phyloP scores from a whole-genome alignment of 2,113 vertebrate genomes.

The Pituophis catenifer region DNA sequence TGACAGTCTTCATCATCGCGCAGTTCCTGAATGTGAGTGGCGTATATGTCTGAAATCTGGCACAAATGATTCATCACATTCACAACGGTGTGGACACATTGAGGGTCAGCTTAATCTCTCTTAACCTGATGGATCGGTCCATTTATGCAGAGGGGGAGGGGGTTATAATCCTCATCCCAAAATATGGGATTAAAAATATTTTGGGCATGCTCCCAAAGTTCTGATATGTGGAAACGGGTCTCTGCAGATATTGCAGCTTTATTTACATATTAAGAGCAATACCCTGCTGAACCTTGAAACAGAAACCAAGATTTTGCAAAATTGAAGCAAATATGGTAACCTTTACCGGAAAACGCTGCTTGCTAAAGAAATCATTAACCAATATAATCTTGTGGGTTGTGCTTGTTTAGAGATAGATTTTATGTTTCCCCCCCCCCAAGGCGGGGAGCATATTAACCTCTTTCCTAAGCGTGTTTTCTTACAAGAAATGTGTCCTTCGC shows the following conservation, averaged over 20 bases:
- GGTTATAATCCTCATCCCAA: background rate
- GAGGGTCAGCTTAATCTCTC: background rate
- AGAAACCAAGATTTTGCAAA: slow-evolving; percentile 32
- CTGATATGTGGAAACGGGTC: fast-evolving
- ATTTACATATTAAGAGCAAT: background rate
- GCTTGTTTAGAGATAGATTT: background rate
- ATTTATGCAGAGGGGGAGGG: fast-evolving
- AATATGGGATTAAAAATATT: background rate
- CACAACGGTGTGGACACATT: background rate
- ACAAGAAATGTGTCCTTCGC: background rate
- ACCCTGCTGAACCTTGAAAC: slow-evolving; percentile 24
- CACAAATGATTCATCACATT: background rate
- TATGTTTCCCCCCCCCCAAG: background rate
- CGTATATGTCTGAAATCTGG: background rate
- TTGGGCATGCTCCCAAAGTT: background rate
- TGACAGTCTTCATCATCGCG: too few species aligned
- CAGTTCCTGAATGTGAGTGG: background rate
- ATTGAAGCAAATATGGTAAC: slow-evolving; percentile 48
- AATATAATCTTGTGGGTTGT: background rate
- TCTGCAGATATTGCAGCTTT: background rate
- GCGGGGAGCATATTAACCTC: background rate
- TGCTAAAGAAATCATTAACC: slow-evolving; percentile 23
- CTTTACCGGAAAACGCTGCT: slow-evolving; percentile 43
- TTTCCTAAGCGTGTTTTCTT: background rate
- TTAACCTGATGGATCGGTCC: background rate